Conservation (phyloP, 2,797 vertebrate genomes). For the Girardinus metallicus region DNA sequence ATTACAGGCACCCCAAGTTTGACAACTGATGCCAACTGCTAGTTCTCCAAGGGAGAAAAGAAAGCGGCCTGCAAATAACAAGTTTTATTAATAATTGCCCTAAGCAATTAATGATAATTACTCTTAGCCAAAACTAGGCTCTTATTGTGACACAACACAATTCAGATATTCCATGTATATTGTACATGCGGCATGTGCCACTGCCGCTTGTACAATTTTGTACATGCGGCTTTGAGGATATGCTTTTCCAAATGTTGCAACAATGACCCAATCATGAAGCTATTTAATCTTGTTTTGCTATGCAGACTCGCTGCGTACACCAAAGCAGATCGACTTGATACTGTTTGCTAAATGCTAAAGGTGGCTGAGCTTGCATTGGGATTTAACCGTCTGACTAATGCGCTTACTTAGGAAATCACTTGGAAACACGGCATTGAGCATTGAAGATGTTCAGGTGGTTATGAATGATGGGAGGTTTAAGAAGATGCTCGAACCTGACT, state of each 20-base stretch:
- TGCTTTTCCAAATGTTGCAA: background rate
- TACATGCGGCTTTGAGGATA: background rate
- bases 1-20: too few species aligned
- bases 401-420: background rate
- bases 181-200: background rate
- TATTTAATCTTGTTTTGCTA: background rate
- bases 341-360: background rate
- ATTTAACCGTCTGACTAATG: background rate
- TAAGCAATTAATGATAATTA: too few species aligned
- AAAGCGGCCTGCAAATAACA: too few species aligned
- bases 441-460: background rate
- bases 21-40: too few species aligned
- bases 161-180: background rate
- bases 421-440: background rate
- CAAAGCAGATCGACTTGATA: background rate
- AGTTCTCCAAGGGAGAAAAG: too few species aligned
- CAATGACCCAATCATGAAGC: background rate
- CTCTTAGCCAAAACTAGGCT: too few species aligned
- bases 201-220: background rate
- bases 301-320: background rate
- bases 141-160: background rate
- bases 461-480: background rate
- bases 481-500: background rate
- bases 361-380: background rate
- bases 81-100: too few species aligned